phyloP scores from a whole-genome alignment of 1,140 invertebrate genomes.

The Temnothorax nylanderi region DNA sequence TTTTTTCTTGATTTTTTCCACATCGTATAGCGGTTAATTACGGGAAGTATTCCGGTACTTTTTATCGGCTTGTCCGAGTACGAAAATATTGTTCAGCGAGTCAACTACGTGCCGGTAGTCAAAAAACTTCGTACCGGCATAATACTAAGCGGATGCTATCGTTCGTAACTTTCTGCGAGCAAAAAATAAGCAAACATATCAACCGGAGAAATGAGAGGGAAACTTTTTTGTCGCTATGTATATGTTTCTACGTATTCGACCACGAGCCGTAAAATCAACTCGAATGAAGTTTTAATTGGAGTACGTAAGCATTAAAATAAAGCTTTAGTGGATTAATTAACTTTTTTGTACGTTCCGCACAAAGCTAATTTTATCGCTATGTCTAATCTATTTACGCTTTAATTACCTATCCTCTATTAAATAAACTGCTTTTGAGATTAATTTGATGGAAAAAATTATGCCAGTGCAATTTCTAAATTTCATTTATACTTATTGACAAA shows the following conservation, averaged over 20 bases:
- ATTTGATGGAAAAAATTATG: not conserved
- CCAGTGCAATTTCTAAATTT: not conserved
- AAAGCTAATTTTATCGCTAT: not conserved
- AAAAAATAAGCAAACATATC: constrained; percentile 41
- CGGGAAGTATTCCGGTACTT: constrained; percentile 78
- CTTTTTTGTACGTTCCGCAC: not conserved
- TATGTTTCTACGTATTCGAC: constrained; percentile 5
- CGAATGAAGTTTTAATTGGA: constrained; percentile 50
- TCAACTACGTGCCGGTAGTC: constrained; percentile 61
- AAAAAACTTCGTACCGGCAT: constrained; percentile 58
- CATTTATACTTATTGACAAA: not conserved
- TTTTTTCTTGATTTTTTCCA: constrained; percentile 50
- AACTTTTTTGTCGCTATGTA: constrained; percentile 38
- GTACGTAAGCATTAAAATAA: constrained; percentile 13
- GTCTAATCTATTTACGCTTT: not conserved
- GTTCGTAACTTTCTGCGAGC: constrained; percentile 62
- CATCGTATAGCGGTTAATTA: constrained; percentile 77
- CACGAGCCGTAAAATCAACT: constrained; percentile 20
- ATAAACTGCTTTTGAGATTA: not conserved
- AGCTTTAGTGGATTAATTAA: constrained; percentile 6
- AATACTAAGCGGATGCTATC: constrained; percentile 78
- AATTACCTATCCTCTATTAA: not conserved
- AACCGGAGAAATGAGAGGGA: constrained; percentile 27
- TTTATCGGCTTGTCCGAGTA: constrained; percentile 79
- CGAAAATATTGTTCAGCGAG: constrained; percentile 77